Evolutionary conservation across 2,797 vertebrate species (phyloP).

Genomic region (Catostomus latipinnis): DNA sequence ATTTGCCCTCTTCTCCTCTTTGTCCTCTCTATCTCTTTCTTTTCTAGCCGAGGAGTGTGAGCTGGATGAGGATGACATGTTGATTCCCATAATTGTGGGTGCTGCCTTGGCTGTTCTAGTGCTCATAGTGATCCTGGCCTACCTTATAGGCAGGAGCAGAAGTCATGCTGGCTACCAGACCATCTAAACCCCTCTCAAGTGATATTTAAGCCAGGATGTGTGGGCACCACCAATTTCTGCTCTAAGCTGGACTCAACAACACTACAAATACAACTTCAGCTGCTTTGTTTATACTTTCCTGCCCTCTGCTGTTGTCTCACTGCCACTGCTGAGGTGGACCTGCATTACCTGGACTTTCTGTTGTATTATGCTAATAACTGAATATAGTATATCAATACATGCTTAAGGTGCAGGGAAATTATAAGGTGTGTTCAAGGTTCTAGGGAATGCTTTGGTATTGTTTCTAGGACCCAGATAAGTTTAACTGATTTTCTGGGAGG

Average conservation of each 20-base stretch:
- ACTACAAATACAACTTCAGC: constrained; percentile 46
- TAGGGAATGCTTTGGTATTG: constrained; percentile 26
- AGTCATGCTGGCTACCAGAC: constrained; percentile 98
- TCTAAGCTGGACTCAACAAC: constrained; percentile 20
- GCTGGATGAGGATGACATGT: constrained; percentile 91
- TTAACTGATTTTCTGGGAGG: background rate
- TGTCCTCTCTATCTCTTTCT: background rate
- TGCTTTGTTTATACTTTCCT: constrained; percentile 38
- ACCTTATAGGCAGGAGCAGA: constrained; percentile 95
- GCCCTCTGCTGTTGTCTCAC: constrained; percentile 47
- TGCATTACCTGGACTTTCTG: constrained; percentile 67
- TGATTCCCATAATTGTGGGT: constrained; percentile 96
- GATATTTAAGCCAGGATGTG: constrained; percentile 49
- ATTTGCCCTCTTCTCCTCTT: background rate
- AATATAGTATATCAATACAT: constrained; percentile 44
- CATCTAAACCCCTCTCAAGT: constrained; percentile 79
- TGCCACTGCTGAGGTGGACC: constrained; percentile 57
- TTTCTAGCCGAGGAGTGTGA: constrained; percentile 88
- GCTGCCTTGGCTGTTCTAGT: constrained; percentile 93
- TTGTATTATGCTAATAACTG: constrained; percentile 54
- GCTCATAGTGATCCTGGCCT: constrained; percentile 92
- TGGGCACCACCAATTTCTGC: constrained; percentile 65
- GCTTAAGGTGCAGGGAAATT: constrained; percentile 7
- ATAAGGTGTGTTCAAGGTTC: constrained; percentile 16
- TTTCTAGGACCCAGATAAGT: constrained; percentile 24